These are phyloP conservation scores for Hydriomena furcata DNA, from an alignment of 2,888 invertebrate species.

Conservation along the genomic window DNA sequence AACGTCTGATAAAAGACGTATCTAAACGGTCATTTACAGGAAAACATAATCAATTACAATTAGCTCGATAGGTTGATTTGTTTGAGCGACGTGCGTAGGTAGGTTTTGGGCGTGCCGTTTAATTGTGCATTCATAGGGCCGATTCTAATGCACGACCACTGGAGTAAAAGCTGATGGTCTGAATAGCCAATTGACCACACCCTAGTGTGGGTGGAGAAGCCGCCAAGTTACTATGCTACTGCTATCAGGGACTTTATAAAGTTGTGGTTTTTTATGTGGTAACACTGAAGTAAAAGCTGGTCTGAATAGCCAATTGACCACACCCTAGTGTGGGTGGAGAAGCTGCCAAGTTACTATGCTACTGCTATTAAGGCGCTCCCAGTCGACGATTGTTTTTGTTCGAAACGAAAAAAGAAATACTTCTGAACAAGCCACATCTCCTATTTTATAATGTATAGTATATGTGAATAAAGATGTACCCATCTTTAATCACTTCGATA, in stretches of 20 bases:
- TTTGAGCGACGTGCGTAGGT: constrained; percentile 20
- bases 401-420: too few relatives aligned
- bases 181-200: constrained; percentile 24
- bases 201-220: constrained; percentile 8
- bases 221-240: neutral
- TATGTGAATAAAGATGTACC: too few relatives aligned
- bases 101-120: constrained; percentile 25
- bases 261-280: too few relatives aligned
- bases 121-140: constrained; percentile 22
- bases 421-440: too few relatives aligned
- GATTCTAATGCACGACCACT: constrained; percentile 13
- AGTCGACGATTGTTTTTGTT: too few relatives aligned
- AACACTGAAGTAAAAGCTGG: neutral
- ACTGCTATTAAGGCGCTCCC: too few relatives aligned
- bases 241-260: too few relatives aligned
- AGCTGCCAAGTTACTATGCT: neutral
- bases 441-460: too few relatives aligned
- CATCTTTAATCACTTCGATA: too few relatives aligned
- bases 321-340: constrained; percentile 15
- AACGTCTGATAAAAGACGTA: neutral
- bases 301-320: constrained; percentile 22
- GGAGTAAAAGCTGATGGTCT: constrained; percentile 12
- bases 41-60: constrained; percentile 24
- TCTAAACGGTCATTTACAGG: constrained; percentile 4
- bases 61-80: constrained; percentile 18